A percentile compares a stretch with the other conserved stretches of the same genome.
Conservation (phyloP, 2,888 invertebrate genomes). For the Cheilosia variabilis region DNA sequence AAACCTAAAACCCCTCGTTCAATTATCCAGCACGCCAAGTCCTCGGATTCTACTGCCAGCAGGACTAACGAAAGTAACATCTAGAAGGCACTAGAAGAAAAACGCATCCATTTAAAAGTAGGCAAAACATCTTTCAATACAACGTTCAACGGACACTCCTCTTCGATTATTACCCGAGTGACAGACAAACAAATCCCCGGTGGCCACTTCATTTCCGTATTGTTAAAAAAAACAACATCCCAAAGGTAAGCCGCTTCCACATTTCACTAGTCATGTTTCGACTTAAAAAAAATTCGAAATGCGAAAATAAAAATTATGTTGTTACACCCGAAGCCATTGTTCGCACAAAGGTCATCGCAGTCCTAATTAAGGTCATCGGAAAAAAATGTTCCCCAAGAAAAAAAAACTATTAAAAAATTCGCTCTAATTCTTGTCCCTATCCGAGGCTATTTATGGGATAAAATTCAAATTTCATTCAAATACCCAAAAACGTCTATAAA, state of each 20-base stretch:
- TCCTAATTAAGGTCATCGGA: constrained; percentile 72
- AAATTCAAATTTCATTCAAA: constrained; percentile 64
- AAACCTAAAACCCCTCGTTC: too few species aligned
- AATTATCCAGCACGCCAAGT: too few species aligned
- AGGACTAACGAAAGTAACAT: too few species aligned
- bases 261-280: constrained; percentile 54
- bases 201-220: constrained; percentile 57
- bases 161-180: constrained; percentile 43
- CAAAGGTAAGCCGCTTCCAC: constrained; percentile 23
- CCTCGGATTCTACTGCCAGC: too few species aligned
- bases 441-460: constrained; percentile 32
- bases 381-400: constrained; percentile 31
- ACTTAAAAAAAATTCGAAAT: constrained; percentile 18
- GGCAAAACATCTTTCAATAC: constrained; percentile 69
- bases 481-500: constrained; percentile 2
- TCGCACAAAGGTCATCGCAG: constrained; percentile 61
- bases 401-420: constrained; percentile 60
- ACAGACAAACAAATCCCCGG: constrained; percentile 61
- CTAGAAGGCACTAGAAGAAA: background rate
- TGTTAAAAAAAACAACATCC: constrained; percentile 12
- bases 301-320: constrained; percentile 67
- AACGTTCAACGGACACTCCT: constrained; percentile 40
- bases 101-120: constrained; percentile 18
- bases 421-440: constrained; percentile 52
- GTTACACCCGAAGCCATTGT: constrained; percentile 63